Evolutionary conservation across 2,113 vertebrate species (phyloP).

Genomic region (Chlorodrepanis virens): DNA sequence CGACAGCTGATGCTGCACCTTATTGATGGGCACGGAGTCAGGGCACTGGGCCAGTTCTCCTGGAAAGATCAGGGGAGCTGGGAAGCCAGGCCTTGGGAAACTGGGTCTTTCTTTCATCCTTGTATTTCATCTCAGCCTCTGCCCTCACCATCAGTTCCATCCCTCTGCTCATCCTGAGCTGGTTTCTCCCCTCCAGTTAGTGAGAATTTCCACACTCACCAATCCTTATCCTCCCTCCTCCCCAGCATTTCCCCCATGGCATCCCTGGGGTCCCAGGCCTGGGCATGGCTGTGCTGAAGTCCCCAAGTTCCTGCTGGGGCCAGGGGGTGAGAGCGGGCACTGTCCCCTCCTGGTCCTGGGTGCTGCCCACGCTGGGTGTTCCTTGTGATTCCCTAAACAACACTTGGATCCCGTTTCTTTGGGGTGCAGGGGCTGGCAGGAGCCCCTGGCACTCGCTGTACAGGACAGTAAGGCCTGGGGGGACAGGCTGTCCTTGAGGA

Average conservation of each 20-base stretch:
- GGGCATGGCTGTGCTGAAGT: neutral
- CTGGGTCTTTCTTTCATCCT: neutral
- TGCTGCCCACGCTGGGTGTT: accelerated
- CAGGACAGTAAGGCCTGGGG: neutral
- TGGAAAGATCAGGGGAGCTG: neutral
- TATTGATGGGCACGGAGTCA: neutral
- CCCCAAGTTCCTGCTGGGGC: neutral
- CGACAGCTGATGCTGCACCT: neutral
- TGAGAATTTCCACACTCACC: neutral
- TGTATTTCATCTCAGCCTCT: neutral
- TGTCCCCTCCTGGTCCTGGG: neutral
- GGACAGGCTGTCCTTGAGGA: neutral
- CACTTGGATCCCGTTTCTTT: accelerated
- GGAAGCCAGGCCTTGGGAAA: neutral
- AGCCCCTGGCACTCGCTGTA: accelerated
- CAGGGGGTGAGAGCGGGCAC: neutral
- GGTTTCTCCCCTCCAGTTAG: neutral
- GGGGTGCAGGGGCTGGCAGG: neutral
- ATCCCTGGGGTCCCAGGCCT: accelerated
- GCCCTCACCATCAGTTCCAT: neutral
- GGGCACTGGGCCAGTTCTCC: constrained; percentile 27
- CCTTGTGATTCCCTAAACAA: neutral
- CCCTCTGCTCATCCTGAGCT: neutral
- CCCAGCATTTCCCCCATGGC: neutral
- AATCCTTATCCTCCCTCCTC: neutral